Evolutionary conservation across 1,140 invertebrate species (phyloP).

Genomic region (Adoxophyes honmai): DNA sequence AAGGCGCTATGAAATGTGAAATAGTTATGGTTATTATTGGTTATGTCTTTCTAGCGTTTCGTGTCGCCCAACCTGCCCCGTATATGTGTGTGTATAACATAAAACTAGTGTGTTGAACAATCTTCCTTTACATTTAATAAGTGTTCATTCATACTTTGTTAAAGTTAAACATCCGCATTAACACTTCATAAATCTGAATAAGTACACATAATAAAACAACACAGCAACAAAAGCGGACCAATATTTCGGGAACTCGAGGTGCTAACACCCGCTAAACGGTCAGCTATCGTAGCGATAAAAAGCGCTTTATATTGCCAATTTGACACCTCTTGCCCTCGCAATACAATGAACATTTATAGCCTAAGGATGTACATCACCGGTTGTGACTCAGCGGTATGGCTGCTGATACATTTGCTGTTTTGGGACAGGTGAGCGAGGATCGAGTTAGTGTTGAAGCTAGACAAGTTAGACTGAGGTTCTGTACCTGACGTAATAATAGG

Average conservation of each 20-base stretch:
- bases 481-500: neutral
- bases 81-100: too few relatives aligned
- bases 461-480: neutral
- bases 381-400: neutral
- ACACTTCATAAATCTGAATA: too few relatives aligned
- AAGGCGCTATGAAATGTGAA: too few relatives aligned
- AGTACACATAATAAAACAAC: too few relatives aligned
- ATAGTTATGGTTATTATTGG: too few relatives aligned
- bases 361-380: neutral
- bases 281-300: slow-evolving; percentile 14
- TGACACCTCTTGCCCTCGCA: slow-evolving; percentile 19
- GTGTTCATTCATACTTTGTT: too few relatives aligned
- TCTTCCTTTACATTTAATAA: too few relatives aligned
- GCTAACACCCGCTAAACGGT: slow-evolving; percentile 17
- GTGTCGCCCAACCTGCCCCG: too few relatives aligned
- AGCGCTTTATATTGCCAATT: slow-evolving; percentile 17
- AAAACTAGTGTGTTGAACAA: neutral
- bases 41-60: too few relatives aligned
- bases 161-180: too few relatives aligned
- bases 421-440: neutral
- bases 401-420: neutral
- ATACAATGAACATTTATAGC: slow-evolving; percentile 18
- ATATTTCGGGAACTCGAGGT: neutral
- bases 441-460: neutral
- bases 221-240: too few relatives aligned